Evolutionary conservation across 1,140 invertebrate species (phyloP).

Genomic region (Schlechtendalia chinensis): DNA sequence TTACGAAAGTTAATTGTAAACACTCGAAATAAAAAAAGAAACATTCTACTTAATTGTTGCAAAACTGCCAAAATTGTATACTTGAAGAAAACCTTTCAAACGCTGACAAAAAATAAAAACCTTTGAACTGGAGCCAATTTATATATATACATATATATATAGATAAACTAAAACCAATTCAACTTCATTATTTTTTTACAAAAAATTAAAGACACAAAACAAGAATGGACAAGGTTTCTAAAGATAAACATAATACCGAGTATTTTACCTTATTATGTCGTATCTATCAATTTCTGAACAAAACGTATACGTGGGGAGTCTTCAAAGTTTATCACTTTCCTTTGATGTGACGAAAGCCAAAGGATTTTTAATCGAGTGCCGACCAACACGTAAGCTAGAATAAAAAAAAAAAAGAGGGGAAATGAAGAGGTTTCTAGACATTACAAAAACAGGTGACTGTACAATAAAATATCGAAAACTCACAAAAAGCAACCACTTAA

Average conservation of each 20-base stretch:
- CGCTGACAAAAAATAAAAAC: conserved; percentile 8
- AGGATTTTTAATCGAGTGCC: conserved; percentile 42
- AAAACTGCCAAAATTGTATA: conserved; percentile 44
- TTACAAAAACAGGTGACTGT: conserved; percentile 39
- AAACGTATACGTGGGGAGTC: conserved; percentile 7
- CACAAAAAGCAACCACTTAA: conserved; percentile 41
- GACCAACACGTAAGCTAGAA: conserved; percentile 43
- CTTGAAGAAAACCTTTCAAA: conserved; percentile 36
- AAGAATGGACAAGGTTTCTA: conserved; percentile 44
- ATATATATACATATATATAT: neutral
- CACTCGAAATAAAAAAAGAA: conserved; percentile 22
- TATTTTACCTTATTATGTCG: conserved; percentile 38
- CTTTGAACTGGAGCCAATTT: conserved; percentile 43
- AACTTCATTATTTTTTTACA: conserved; percentile 31
- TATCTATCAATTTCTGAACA: conserved; percentile 36
- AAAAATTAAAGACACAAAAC: conserved; percentile 33
- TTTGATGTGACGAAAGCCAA: conserved; percentile 42
- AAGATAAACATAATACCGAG: conserved; percentile 45
- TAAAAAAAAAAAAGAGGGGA: conserved; percentile 21
- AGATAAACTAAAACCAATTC: conserved; percentile 42
- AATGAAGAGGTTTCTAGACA: conserved; percentile 38
- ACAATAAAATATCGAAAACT: conserved; percentile 41
- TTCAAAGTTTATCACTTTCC: conserved; percentile 43
- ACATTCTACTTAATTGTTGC: conserved; percentile 28
- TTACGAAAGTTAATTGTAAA: conserved; percentile 28